Base-by-base conservation (phyloP, 2,113 vertebrate genomes). In the Penelope pileata region DNA sequence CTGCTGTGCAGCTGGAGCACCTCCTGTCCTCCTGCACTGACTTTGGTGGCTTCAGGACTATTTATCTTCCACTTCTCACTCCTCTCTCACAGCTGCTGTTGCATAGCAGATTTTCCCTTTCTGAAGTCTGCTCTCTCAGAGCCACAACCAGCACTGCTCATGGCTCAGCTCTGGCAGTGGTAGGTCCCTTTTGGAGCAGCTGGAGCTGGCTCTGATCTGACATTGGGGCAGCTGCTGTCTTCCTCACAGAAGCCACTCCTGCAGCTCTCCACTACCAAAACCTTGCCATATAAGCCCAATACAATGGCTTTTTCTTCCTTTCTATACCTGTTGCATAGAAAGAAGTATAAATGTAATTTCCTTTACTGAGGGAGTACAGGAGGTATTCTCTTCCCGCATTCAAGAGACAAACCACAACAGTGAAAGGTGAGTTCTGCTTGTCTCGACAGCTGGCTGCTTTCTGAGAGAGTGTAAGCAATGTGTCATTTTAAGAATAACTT, bases 361-460 rank as follows among this genome's bases (percentile, higher is more conserved):
- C 12, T 84, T 67, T 66, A 48, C 27, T 17, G 19, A 29, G 12
- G 17, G 17, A 82, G 12, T 19, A 60, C 16, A 48, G 23, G n/a
- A 34, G 17, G 8, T 53, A 4, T 56, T 81, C 2, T 83, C 36
- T 89, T 11, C 23, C 15, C 69, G 23, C 6, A 30, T 56, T 83
- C 0, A 0, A 40, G n/a, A 80, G 6, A 51, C 2, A 54, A 69
- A 73, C 6, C 30, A 13, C 7, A 69, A 29, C 6, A 69, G 2
- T 3, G 60, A 38, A 36, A 53, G 19, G 4, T 51, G 22, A 4
- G 3, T 1, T 60, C 54, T 92, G 16, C 36, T 64, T 47, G 29
- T 42, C 13, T 45, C 11, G 60, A 13, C n/a, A 64, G 26, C 22
- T 70, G 14, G 4, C 34, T 77, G 27, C 6, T 84, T 88, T 90